A percentile compares a stretch with the other conserved stretches of the same genome.
These are phyloP conservation scores for Mamestra configurata DNA, from an alignment of 1,140 invertebrate species.

Conservation along the genomic window DNA sequence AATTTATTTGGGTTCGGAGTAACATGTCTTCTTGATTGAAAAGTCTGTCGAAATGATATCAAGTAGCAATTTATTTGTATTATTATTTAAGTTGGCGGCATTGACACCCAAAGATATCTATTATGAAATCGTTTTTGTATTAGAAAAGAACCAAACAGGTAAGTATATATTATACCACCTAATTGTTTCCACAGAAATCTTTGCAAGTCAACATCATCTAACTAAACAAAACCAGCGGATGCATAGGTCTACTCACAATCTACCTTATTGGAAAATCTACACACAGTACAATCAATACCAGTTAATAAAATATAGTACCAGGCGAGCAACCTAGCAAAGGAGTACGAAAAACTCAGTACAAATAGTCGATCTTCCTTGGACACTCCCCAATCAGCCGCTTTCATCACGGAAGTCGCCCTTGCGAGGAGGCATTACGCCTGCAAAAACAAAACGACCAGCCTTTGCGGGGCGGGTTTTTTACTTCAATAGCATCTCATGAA, in stretches of 20 bases:
- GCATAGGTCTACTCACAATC: neutral
- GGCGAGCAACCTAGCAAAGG: neutral
- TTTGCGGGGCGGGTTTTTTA: constrained; percentile 68
- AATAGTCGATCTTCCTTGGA: constrained; percentile 19
- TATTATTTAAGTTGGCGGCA: too few species aligned
- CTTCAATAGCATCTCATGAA: constrained; percentile 75
- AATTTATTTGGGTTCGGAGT: too few species aligned
- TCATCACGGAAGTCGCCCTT: constrained; percentile 21
- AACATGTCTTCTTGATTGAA: too few species aligned
- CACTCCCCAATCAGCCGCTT: constrained; percentile 37
- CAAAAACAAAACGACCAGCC: constrained; percentile 64
- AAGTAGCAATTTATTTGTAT: too few species aligned
- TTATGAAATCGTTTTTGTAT: too few species aligned
- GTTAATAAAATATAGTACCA: neutral
- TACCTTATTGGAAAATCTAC: neutral
- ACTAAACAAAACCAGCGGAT: neutral
- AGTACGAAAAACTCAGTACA: constrained; percentile 28
- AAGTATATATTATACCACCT: too few species aligned
- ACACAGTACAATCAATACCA: neutral
- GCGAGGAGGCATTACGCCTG: constrained; percentile 20
- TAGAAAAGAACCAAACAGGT: too few species aligned
- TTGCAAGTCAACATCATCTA: too few species aligned
- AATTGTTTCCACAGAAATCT: too few species aligned
- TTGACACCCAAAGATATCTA: too few species aligned
- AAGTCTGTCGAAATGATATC: too few species aligned